A percentile compares a stretch with the other conserved stretches of the same genome.
Conservation (phyloP, 2,797 vertebrate genomes). For the Knipowitschia caucasica region DNA sequence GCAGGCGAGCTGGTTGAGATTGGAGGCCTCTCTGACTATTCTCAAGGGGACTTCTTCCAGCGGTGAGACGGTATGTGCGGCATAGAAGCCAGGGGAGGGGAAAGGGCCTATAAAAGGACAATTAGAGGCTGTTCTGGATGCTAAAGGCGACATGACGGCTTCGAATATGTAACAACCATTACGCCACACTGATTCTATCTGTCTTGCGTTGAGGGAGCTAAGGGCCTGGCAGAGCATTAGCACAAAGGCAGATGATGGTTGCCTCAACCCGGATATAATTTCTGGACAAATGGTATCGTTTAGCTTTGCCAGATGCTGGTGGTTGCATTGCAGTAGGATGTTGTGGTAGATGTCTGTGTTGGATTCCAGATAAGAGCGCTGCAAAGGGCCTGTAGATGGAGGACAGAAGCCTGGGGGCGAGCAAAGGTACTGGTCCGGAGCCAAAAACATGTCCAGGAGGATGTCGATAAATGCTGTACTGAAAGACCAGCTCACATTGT, state of each 20-base stretch:
- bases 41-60: not conserved
- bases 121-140: slow-evolving; percentile 40
- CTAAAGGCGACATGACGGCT: slow-evolving; percentile 44
- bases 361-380: slow-evolving; percentile 23
- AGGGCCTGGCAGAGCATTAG: slow-evolving; percentile 64
- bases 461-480: slow-evolving; percentile 65
- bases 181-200: slow-evolving; percentile 63
- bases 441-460: slow-evolving; percentile 59
- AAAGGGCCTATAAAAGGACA: slow-evolving; percentile 14
- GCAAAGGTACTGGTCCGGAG: slow-evolving; percentile 44
- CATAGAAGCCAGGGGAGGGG: not conserved
- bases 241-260: slow-evolving; percentile 34
- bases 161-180: slow-evolving; percentile 60
- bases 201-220: slow-evolving; percentile 41
- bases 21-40: slow-evolving; percentile 49
- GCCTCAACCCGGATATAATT: slow-evolving; percentile 36
- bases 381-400: slow-evolving; percentile 18
- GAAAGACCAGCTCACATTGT: slow-evolving; percentile 80
- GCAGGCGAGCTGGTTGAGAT: slow-evolving; percentile 69
- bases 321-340: slow-evolving; percentile 56
- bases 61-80: not conserved
- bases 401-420: slow-evolving; percentile 59
- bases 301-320: slow-evolving; percentile 48
- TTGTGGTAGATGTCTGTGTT: slow-evolving; percentile 1
- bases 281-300: slow-evolving; percentile 72